Conservation (phyloP, 1,140 invertebrate species). For the Aphelenchoides fujianensis region DNA sequence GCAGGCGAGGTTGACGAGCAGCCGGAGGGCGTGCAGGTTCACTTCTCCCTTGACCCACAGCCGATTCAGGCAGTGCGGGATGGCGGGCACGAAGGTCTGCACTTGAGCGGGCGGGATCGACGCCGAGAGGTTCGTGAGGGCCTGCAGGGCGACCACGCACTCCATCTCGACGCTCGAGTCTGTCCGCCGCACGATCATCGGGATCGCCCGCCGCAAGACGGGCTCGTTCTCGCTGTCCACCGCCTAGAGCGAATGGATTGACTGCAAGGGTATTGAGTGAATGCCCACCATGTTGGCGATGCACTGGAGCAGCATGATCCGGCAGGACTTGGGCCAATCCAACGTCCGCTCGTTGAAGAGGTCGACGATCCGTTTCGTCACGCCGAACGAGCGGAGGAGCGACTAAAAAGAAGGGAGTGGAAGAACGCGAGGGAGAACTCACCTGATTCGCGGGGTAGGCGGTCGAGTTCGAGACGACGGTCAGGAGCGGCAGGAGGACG, state of each 20-base stretch:
- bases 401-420: slow-evolving; percentile 28
- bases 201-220: slow-evolving; percentile 30
- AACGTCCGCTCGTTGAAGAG: slow-evolving; percentile 33
- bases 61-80: slow-evolving; percentile 41
- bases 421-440: background rate
- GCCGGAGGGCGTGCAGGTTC: slow-evolving; percentile 67
- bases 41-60: slow-evolving; percentile 50
- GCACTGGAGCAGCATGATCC: slow-evolving; percentile 50
- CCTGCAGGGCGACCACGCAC: slow-evolving; percentile 50
- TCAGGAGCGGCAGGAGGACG: slow-evolving; percentile 47
- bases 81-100: slow-evolving; percentile 39
- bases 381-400: slow-evolving; percentile 38
- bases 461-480: slow-evolving; percentile 54
- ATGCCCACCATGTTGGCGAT: slow-evolving; percentile 33
- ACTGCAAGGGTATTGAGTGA: background rate
- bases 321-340: slow-evolving; percentile 47
- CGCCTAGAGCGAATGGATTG: slow-evolving; percentile 26
- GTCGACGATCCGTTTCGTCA: slow-evolving; percentile 44
- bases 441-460: slow-evolving; percentile 49
- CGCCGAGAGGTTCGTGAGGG: slow-evolving; percentile 51
- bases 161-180: slow-evolving; percentile 48
- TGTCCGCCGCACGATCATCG: slow-evolving; percentile 31
- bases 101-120: slow-evolving; percentile 41
- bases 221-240: slow-evolving; percentile 46
- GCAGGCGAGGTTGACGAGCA: slow-evolving; percentile 71